phyloP scores from a whole-genome alignment of 2,888 invertebrate genomes.

The Cartodere bifasciata region DNA sequence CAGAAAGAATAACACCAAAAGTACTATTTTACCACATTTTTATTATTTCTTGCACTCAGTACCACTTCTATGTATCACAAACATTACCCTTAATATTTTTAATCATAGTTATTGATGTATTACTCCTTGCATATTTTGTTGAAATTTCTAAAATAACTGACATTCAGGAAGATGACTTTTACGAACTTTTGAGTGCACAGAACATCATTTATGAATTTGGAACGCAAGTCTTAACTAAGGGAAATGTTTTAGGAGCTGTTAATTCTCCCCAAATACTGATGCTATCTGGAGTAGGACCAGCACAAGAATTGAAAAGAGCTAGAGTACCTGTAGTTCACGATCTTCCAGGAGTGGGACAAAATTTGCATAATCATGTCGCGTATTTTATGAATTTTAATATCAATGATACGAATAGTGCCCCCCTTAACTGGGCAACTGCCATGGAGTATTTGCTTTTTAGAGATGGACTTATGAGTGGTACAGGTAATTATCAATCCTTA shows the following conservation, averaged over 20 bases:
- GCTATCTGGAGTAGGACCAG: slow-evolving; percentile 79
- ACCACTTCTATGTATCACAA: too few species aligned
- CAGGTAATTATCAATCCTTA: slow-evolving; percentile 44
- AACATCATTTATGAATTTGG: too few species aligned
- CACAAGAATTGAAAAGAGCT: slow-evolving; percentile 47
- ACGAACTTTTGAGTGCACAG: too few species aligned
- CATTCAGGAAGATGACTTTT: too few species aligned
- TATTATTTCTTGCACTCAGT: too few species aligned
- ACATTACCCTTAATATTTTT: too few species aligned
- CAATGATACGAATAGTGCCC: slow-evolving; percentile 72
- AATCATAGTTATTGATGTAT: too few species aligned
- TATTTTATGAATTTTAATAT: slow-evolving; percentile 67
- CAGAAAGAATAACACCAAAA: too few species aligned
- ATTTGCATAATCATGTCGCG: slow-evolving; percentile 78
- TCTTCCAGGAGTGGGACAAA: slow-evolving; percentile 70
- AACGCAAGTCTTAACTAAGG: too few species aligned
- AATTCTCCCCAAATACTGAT: slow-evolving; percentile 88
- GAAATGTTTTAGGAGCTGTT: slow-evolving; percentile 55
- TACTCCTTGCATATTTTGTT: too few species aligned
- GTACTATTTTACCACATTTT: too few species aligned
- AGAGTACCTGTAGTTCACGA: slow-evolving; percentile 56
- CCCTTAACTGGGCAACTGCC: slow-evolving; percentile 84
- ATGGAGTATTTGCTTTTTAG: slow-evolving; percentile 83
- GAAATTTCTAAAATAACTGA: too few species aligned
- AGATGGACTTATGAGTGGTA: slow-evolving; percentile 82